Conservation (phyloP, 1,140 invertebrate species). For the Solenopsis fugax region DNA sequence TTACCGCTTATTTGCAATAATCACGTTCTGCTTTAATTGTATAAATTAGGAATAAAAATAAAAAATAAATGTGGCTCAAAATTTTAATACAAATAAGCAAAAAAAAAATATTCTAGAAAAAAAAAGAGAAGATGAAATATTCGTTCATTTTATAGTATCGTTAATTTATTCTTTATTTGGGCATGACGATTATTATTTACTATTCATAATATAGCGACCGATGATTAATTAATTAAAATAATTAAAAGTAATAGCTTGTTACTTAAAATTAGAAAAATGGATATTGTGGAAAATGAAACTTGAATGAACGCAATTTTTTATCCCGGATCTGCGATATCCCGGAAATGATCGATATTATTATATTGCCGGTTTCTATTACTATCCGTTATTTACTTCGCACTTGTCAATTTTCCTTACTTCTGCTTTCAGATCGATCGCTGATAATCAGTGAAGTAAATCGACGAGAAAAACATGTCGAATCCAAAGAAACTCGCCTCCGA, state of each 20-base stretch:
- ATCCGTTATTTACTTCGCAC: not conserved
- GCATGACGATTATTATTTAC: not conserved
- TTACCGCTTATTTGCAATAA: not conserved
- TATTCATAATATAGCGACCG: not conserved
- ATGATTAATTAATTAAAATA: too few species aligned
- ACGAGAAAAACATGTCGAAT: conserved; percentile 64
- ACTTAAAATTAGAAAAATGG: not conserved
- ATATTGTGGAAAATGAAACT: not conserved
- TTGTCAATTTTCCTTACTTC: conserved; percentile 18
- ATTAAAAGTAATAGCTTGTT: not conserved
- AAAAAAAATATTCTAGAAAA: not conserved
- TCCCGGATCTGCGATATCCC: not conserved
- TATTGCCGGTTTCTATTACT: not conserved
- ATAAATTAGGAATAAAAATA: not conserved
- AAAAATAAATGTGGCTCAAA: not conserved
- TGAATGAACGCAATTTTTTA: not conserved
- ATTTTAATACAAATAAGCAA: not conserved
- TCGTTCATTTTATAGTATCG: too few species aligned
- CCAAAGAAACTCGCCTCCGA: conserved; percentile 66
- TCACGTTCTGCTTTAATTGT: not conserved
- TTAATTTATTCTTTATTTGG: not conserved
- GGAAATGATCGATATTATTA: not conserved
- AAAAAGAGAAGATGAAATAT: not conserved
- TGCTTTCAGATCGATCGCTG: conserved; percentile 67
- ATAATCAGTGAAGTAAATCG: conserved; percentile 60